A percentile compares a stretch with the other conserved stretches of the same genome.
phyloP scores from a whole-genome alignment of 2,113 vertebrate species.

The Zootoca vivipara region DNA sequence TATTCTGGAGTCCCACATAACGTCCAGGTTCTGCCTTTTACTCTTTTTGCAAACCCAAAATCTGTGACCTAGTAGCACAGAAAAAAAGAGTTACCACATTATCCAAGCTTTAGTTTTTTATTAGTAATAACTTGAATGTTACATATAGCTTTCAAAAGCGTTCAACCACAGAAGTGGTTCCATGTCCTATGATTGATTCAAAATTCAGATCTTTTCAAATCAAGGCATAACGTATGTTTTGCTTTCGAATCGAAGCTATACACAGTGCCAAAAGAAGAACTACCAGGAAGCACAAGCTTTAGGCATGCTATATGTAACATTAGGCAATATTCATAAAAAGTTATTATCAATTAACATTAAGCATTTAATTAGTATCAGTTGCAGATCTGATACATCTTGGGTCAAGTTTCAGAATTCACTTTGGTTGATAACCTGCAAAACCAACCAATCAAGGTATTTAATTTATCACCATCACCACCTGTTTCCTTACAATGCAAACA shows the following conservation, averaged over 20 bases:
- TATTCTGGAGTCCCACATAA: slow-evolving; percentile 99
- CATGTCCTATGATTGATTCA: background rate
- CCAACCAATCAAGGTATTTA: background rate
- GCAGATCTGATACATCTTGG: background rate
- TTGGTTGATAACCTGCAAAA: background rate
- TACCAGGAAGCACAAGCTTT: background rate
- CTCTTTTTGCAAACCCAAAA: slow-evolving; percentile 99
- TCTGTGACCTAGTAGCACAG: slow-evolving; percentile 89
- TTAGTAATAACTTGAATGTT: background rate
- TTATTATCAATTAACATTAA: background rate
- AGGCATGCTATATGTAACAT: background rate
- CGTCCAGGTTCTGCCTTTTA: slow-evolving; percentile 99
- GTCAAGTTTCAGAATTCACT: background rate
- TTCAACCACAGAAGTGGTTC: background rate
- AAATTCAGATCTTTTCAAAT: background rate
- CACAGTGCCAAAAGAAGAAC: background rate
- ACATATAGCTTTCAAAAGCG: background rate
- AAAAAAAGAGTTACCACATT: background rate
- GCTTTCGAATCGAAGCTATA: background rate
- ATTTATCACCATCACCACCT: background rate
- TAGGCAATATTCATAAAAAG: background rate
- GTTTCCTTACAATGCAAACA: background rate
- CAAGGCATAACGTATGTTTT: background rate
- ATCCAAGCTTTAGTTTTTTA: background rate
- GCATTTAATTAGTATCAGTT: background rate